These are phyloP conservation scores for Stomatorhinus ivindoensis DNA, from an alignment of 2,113 vertebrate species.

Conservation along the genomic window DNA sequence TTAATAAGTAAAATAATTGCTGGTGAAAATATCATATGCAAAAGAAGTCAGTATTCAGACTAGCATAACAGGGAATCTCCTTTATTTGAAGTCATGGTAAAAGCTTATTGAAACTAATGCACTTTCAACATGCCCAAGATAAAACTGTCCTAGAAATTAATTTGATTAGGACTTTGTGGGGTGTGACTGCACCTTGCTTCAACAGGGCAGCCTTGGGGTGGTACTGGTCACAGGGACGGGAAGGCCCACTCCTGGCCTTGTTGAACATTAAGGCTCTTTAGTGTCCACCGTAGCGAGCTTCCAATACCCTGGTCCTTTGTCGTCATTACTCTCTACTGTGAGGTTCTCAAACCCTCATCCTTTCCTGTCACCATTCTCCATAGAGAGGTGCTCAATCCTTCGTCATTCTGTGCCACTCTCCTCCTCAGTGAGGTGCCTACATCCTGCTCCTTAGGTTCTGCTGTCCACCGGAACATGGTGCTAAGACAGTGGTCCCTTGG, in stretches of 20 bases:
- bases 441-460: neutral
- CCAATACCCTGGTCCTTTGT: neutral
- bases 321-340: neutral
- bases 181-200: neutral
- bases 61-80: neutral
- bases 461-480: neutral
- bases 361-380: neutral
- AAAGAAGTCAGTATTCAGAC: neutral
- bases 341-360: neutral
- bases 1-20: neutral
- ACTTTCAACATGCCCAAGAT: neutral
- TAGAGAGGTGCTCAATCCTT: neutral
- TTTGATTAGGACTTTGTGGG: conserved; percentile 3
- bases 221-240: neutral
- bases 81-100: neutral
- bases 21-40: neutral
- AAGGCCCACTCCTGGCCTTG: neutral
- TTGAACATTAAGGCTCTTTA: neutral
- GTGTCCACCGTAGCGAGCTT: neutral
- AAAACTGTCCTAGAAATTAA: conserved; percentile 11
- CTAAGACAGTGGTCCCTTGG: neutral
- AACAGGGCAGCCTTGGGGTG: neutral
- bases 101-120: neutral
- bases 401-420: neutral
- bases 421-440: neutral